Evolutionary conservation across 2,113 vertebrate species (phyloP), one percentile per base, ranked within the genome.

Genomic region (Hippocampus comes): DNA sequence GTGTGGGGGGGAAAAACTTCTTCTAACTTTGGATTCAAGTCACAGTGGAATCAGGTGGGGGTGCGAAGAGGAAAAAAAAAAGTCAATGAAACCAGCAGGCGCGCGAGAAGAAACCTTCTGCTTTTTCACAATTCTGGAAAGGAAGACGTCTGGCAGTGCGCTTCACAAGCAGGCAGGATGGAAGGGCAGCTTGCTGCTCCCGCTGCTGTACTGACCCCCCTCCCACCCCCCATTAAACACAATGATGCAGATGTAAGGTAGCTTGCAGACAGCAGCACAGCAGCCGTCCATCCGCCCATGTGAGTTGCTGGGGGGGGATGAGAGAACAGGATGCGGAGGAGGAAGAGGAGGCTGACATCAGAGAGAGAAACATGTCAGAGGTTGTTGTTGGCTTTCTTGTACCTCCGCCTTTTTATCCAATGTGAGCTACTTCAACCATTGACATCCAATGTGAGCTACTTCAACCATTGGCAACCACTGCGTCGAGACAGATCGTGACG

Each of bases 151-250:
- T 56, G 53, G 21, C n/a, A 56, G 53, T 3, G 8, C 18, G 18
- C 49, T 51, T 51, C 17, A 51, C 49, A 51, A 20, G 49, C 18
- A 51, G 49, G 18, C 48, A 49, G 15, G 48, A 5, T 49, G 43
- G 17, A 42, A n/a, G 69, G 27, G 43, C 2, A 9, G 7, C 49
- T 18, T 20, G 18, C 49, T 51, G 41, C 49, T 60, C 63, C 72
- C 65, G 68, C 73, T 61, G 70, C 72, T 57, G 61, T 70, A 75
- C 77, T 75, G 82, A 78, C 79, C 83, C 83, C 87, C 88, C 84
- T 87, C 89, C 88, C 89, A 88, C 89, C 85, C 89, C 87, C 15
- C 89, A 88, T 89, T 86, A 86, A 84, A 88, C 86, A 90, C 90
- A 91, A 83, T 70, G 78, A 74, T 89, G 87, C 85, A 69, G 85